Conservation (phyloP, 92 coral and sea anemone genomes). For the Parazoanthus swiftii region DNA sequence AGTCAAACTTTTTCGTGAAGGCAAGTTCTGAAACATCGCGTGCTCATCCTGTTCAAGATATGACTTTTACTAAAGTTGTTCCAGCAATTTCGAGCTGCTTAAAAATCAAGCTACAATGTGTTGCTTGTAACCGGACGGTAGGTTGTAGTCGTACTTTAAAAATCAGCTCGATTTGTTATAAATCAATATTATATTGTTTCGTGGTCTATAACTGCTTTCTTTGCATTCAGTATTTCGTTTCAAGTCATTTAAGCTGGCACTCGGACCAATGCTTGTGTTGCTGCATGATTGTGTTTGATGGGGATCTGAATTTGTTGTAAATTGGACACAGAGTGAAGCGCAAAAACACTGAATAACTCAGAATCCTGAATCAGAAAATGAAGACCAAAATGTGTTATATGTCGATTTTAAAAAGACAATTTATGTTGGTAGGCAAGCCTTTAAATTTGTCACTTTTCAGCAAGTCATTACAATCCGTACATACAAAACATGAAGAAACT, state of each 20-base stretch:
- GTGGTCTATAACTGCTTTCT: background rate
- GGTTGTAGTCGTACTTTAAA: background rate
- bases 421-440: background rate
- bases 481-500: background rate
- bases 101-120: background rate
- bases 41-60: background rate
- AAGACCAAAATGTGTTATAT: background rate
- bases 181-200: background rate
- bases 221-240: background rate
- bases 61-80: background rate
- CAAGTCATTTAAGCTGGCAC: background rate
- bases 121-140: constrained; percentile 8
- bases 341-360: background rate
- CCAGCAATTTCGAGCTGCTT: background rate
- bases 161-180: background rate
- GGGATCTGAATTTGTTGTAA: background rate
- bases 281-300: background rate
- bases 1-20: background rate
- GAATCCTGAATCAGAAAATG: background rate
- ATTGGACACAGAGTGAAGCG: background rate
- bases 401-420: background rate
- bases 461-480: background rate
- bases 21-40: background rate
- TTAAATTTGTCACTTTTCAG: too few species aligned
- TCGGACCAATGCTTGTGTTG: background rate